Percentiles rank a stretch among this genome's conserved stretches.
Conservation (phyloP, 2,113 vertebrate species). For the Seriola quinqueradiata region DNA sequence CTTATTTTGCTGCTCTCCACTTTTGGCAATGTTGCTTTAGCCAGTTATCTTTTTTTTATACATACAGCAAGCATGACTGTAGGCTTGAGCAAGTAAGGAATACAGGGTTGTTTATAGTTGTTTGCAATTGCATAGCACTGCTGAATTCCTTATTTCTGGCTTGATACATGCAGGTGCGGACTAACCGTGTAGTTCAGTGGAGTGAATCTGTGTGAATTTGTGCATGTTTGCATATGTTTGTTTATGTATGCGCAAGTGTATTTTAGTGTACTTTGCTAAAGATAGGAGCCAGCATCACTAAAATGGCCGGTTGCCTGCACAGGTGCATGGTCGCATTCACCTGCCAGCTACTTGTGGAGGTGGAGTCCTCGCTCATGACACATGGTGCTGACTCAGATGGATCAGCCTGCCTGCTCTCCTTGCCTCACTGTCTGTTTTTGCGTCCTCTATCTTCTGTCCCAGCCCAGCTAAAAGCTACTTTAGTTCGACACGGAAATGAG, state of each 20-base stretch:
- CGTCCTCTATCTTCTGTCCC: slow-evolving; percentile 44
- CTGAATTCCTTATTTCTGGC: slow-evolving; percentile 59
- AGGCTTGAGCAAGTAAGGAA: slow-evolving; percentile 4
- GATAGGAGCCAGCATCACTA: slow-evolving; percentile 50
- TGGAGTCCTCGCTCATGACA: slow-evolving; percentile 66
- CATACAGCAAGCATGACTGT: neutral
- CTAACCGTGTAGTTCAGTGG: neutral
- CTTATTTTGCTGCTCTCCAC: slow-evolving; percentile 17
- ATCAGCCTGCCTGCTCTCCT: slow-evolving; percentile 40
- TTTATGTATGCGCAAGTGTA: slow-evolving; percentile 18
- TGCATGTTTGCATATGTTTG: slow-evolving; percentile 41
- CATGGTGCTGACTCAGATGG: slow-evolving; percentile 72
- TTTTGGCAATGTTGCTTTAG: slow-evolving; percentile 15
- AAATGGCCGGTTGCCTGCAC: slow-evolving; percentile 62
- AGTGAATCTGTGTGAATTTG: slow-evolving; percentile 20
- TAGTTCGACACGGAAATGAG: slow-evolving; percentile 19
- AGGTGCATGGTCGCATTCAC: slow-evolving; percentile 66
- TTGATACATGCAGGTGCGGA: slow-evolving; percentile 43
- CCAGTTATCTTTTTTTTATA: slow-evolving; percentile 14
- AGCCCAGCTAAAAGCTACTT: slow-evolving; percentile 44
- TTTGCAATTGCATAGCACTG: slow-evolving; percentile 10
- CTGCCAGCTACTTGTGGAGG: slow-evolving; percentile 71
- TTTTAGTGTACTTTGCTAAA: slow-evolving; percentile 55
- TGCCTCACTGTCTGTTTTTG: slow-evolving; percentile 38
- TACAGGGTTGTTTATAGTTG: slow-evolving; percentile 16